A percentile compares a stretch with the other conserved stretches of the same genome.
Conservation (phyloP, 2,888 invertebrate genomes). For the Oasisia sp. region DNA sequence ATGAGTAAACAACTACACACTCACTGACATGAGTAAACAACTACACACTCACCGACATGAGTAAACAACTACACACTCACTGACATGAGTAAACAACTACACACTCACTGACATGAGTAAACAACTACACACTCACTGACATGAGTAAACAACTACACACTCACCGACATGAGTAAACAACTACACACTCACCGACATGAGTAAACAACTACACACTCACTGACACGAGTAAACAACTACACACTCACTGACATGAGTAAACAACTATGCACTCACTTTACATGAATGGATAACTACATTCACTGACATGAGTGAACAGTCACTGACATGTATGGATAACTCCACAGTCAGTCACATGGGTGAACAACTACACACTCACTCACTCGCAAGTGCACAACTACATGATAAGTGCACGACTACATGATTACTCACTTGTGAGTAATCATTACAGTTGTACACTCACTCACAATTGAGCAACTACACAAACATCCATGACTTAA, state of each 20-base stretch:
- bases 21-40: slow-evolving; percentile 67
- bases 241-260: slow-evolving; percentile 55
- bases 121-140: background rate
- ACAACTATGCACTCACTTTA: slow-evolving; percentile 66
- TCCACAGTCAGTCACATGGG: background rate
- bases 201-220: background rate
- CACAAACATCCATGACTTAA: too few relatives aligned
- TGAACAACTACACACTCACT: too few relatives aligned
- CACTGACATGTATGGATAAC: too few relatives aligned
- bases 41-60: slow-evolving; percentile 49
- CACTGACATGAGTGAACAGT: too few relatives aligned
- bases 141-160: slow-evolving; percentile 69
- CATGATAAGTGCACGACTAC: too few relatives aligned
- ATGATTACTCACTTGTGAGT: too few relatives aligned
- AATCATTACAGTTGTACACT: too few relatives aligned
- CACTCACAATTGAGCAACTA: too few relatives aligned
- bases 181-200: slow-evolving; percentile 50
- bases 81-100: background rate
- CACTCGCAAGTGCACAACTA: too few relatives aligned
- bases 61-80: slow-evolving; percentile 69
- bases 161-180: too few relatives aligned
- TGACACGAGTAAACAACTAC: background rate
- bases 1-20: background rate
- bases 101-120: background rate
- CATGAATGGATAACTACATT: too few relatives aligned